phyloP scores from a whole-genome alignment of 2,888 invertebrate genomes.

The Diadegma fenestrale region DNA sequence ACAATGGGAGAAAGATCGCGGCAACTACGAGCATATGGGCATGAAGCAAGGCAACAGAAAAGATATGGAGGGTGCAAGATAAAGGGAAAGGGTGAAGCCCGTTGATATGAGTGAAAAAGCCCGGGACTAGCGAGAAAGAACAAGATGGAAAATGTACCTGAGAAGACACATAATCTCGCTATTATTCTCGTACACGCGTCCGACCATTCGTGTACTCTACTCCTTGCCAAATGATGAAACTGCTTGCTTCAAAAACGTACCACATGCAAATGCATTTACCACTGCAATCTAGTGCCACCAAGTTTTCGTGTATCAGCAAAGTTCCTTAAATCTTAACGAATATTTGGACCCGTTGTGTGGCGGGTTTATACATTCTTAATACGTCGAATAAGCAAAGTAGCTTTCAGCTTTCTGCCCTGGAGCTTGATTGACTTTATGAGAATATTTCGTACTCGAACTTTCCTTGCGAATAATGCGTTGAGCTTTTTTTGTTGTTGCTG shows the following conservation, averaged over 20 bases:
- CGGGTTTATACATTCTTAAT: not conserved
- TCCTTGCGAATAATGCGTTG: constrained; percentile 6
- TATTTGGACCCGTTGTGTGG: not conserved
- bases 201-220: constrained; percentile 11
- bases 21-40: not conserved
- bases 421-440: constrained; percentile 29
- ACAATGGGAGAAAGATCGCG: constrained; percentile 43
- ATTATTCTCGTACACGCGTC: constrained; percentile 35
- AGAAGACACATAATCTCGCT: constrained; percentile 20
- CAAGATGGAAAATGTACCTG: constrained; percentile 4
- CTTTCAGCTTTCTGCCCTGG: not conserved
- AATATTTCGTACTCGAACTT: constrained; percentile 8
- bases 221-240: not conserved
- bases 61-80: constrained; percentile 13
- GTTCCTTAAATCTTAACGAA: constrained; percentile 37
- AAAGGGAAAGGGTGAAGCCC: not conserved
- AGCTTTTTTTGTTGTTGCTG: constrained; percentile 1
- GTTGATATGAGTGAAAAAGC: constrained; percentile 34
- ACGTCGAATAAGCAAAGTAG: not conserved
- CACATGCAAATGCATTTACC: constrained; percentile 1
- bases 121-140: constrained; percentile 18
- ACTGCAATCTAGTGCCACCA: not conserved
- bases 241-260: constrained; percentile 36
- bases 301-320: constrained; percentile 15
- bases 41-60: constrained; percentile 25